phyloP scores from a whole-genome alignment of 2,113 vertebrate species.

The Dromiciops gliroides region DNA sequence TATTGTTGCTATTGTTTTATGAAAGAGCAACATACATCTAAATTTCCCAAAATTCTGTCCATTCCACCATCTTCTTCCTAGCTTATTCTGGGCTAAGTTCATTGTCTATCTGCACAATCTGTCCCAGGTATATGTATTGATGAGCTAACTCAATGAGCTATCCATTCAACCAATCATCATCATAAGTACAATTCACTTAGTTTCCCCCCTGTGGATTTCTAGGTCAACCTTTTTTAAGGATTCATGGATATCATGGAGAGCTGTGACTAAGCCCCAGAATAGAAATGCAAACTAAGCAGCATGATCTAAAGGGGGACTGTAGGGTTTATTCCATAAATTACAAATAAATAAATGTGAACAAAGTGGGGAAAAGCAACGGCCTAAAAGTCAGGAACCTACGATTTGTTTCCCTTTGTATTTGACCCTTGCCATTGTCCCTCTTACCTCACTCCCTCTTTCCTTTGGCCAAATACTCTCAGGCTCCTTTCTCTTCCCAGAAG shows the following conservation, averaged over 20 bases:
- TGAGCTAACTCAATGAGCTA: neutral
- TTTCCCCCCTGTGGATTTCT: neutral
- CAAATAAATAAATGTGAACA: neutral
- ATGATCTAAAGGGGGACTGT: neutral
- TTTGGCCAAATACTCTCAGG: neutral
- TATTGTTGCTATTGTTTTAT: neutral
- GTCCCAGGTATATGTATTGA: neutral
- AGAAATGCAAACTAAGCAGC: neutral
- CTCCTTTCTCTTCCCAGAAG: constrained; percentile 19
- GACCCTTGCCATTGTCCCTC: neutral
- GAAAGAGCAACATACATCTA: neutral
- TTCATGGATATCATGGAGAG: neutral
- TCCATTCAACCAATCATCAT: neutral
- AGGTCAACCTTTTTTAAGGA: neutral
- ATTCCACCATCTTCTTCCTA: neutral
- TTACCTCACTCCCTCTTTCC: neutral
- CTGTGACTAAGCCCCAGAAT: neutral
- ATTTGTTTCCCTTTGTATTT: neutral
- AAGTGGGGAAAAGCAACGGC: neutral
- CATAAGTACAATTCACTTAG: neutral
- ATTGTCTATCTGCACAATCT: neutral
- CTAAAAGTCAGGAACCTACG: neutral
- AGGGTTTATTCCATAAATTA: neutral
- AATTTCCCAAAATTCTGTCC: neutral
- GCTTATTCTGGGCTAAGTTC: neutral